Percentiles rank a stretch among this genome's conserved stretches.
These are phyloP conservation scores for Passerculus sandwichensis DNA, from an alignment of 2,797 vertebrate genomes.

Conservation along the genomic window DNA sequence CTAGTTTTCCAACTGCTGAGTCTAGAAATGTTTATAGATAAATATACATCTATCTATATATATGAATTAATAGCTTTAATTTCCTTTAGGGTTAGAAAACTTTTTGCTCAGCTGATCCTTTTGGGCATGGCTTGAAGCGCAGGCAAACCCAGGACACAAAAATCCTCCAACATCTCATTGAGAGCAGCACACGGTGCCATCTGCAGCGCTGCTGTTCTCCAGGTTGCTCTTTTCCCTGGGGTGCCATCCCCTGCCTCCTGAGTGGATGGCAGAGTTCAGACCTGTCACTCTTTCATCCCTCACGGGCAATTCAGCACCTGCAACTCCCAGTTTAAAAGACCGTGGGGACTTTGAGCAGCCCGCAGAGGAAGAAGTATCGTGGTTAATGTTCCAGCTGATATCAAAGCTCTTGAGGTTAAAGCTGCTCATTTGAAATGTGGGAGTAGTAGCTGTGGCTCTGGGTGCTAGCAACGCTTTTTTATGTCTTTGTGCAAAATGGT, in stretches of 20 bases:
- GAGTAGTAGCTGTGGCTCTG: neutral
- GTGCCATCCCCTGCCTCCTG: neutral
- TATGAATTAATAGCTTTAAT: neutral
- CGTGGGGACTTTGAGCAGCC: neutral
- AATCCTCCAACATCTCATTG: rapidly evolving
- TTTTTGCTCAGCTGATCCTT: neutral
- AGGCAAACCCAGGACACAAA: neutral
- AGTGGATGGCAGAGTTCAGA: neutral
- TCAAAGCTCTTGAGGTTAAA: slow-evolving; percentile 45
- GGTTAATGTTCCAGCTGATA: slow-evolving; percentile 38
- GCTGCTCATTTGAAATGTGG: neutral
- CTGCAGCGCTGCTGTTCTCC: neutral
- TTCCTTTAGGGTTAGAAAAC: neutral
- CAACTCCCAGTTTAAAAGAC: slow-evolving; percentile 2
- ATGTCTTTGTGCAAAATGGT: neutral
- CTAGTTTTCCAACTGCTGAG: neutral
- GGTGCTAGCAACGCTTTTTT: neutral
- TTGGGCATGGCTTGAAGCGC: neutral
- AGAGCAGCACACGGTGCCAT: neutral
- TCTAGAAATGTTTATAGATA: too few species aligned
- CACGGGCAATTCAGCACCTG: neutral
- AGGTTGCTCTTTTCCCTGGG: neutral
- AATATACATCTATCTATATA: too few species aligned
- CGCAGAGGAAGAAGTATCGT: neutral
- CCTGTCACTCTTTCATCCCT: neutral